Evolutionary conservation across 2,888 invertebrate genomes (phyloP).

Genomic region (Megalurothrips usitatus): DNA sequence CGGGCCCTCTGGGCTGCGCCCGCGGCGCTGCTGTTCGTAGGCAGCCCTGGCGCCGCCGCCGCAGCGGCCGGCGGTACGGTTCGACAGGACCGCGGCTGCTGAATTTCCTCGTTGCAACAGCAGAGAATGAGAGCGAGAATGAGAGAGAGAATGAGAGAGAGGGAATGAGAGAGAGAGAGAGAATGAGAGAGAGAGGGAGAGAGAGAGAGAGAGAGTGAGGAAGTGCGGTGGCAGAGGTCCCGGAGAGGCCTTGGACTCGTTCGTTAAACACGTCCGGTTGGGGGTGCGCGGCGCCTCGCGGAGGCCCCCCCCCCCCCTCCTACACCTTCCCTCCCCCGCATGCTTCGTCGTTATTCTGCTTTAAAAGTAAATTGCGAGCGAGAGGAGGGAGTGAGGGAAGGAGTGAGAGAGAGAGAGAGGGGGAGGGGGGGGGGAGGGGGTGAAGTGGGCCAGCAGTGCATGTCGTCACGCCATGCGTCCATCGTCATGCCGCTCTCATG

Average conservation of each 20-base stretch:
- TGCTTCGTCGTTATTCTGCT: neutral
- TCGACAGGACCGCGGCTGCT: neutral
- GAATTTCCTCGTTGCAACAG: neutral
- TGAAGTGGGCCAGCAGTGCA: too few species aligned
- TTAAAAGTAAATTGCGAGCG: too few species aligned
- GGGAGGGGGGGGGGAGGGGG: too few species aligned
- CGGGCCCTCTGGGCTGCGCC: too few species aligned
- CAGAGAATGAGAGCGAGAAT: neutral
- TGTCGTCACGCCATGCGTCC: too few species aligned
- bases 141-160: neutral
- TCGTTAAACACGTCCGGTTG: neutral
- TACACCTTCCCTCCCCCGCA: neutral
- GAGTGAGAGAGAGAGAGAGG: too few species aligned
- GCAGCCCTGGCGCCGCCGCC: neutral
- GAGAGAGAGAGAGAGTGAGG: neutral
- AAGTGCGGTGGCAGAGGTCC: neutral
- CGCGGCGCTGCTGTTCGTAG: too few species aligned
- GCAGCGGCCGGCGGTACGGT: neutral
- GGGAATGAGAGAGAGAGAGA: neutral
- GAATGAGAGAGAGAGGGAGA: neutral
- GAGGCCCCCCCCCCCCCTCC: neutral
- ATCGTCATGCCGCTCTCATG: too few species aligned
- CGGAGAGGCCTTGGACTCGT: neutral
- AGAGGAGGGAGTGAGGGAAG: too few species aligned
- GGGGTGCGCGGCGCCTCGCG: neutral